phyloP scores from a whole-genome alignment of 2,113 vertebrate species.

The Lophius piscatorius region DNA sequence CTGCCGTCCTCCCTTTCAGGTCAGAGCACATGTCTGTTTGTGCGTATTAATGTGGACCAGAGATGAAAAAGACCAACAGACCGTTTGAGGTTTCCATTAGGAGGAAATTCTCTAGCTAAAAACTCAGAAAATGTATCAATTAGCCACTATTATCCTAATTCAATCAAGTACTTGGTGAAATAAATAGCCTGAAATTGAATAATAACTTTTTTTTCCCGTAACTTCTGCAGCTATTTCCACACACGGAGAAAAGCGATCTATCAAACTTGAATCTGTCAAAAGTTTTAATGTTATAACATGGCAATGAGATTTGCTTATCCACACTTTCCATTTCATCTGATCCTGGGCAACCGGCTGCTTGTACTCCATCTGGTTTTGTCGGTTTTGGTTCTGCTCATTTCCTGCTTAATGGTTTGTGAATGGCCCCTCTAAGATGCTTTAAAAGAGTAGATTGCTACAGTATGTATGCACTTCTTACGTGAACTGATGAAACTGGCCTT shows the following conservation, averaged over 20 bases:
- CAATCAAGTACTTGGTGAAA: neutral
- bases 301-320: slow-evolving; percentile 31
- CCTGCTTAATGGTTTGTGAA: neutral
- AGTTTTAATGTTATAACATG: slow-evolving; percentile 29
- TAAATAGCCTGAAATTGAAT: slow-evolving; percentile 1
- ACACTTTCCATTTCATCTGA: slow-evolving; percentile 40
- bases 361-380: slow-evolving; percentile 33
- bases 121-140: neutral
- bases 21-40: too few species aligned
- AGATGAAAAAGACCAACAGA: too few species aligned
- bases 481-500: neutral
- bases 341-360: slow-evolving; percentile 18
- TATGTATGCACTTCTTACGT: neutral
- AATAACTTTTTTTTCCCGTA: too few species aligned
- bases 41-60: too few species aligned
- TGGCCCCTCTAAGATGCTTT: neutral
- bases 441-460: neutral
- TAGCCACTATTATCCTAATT: slow-evolving; percentile 1
- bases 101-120: neutral
- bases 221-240: slow-evolving; percentile 31
- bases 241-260: slow-evolving; percentile 15
- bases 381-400: slow-evolving; percentile 19
- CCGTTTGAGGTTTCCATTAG: neutral
- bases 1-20: slow-evolving; percentile 84
- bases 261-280: slow-evolving; percentile 33